Conservation (phyloP, 2,888 invertebrate genomes). For the Calameuta filiformis region DNA sequence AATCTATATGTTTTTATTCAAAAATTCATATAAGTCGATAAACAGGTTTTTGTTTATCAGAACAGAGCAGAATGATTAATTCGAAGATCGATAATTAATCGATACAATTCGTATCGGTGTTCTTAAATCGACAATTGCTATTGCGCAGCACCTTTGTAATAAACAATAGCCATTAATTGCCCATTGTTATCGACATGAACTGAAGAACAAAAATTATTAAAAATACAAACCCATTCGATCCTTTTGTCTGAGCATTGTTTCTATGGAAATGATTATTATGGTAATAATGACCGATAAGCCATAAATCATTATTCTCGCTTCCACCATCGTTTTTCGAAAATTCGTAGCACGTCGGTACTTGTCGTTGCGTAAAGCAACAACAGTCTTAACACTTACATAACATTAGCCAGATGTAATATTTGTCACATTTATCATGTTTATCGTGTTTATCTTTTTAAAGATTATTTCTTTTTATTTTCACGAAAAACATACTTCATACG, state of each 20-base stretch:
- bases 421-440: background rate
- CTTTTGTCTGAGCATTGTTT: background rate
- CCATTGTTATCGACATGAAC: background rate
- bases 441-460: background rate
- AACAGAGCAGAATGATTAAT: background rate
- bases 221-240: background rate
- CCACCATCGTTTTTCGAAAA: background rate
- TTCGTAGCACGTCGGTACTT: background rate
- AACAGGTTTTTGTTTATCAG: background rate
- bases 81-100: background rate
- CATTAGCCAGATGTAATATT: background rate
- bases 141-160: too few species aligned
- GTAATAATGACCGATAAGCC: background rate
- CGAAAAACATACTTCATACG: background rate
- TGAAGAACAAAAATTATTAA: background rate
- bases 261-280: background rate
- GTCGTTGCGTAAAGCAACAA: background rate
- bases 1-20: background rate
- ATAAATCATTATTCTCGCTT: background rate
- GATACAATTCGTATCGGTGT: background rate
- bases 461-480: background rate
- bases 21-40: too few species aligned
- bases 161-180: background rate
- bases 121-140: background rate
- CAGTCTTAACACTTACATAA: background rate